phyloP scores from a whole-genome alignment of 2,888 invertebrate species.

The Oeneis ivallda region DNA sequence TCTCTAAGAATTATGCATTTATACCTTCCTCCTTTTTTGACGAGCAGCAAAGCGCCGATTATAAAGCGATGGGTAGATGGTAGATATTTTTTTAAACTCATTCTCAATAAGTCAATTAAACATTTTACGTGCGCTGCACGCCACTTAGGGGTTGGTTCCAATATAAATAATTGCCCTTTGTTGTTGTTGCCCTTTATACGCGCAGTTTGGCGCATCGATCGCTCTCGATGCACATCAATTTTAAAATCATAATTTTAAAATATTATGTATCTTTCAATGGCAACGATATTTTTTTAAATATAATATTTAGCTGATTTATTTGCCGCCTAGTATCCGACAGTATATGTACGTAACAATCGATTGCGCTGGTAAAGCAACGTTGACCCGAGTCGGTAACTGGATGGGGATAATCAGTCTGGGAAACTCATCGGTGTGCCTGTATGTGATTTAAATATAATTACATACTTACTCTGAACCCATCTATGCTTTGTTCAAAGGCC shows the following conservation, averaged over 20 bases:
- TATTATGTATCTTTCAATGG: too few relatives aligned
- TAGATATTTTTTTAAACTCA: slow-evolving; percentile 72
- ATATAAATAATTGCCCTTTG: slow-evolving; percentile 76
- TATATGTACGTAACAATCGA: too few relatives aligned
- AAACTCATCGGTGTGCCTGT: too few relatives aligned
- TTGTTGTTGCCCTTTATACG: slow-evolving; percentile 58
- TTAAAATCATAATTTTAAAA: background rate
- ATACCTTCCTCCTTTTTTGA: slow-evolving; percentile 39
- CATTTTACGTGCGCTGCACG: slow-evolving; percentile 68
- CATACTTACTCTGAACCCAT: too few relatives aligned
- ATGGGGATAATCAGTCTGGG: too few relatives aligned
- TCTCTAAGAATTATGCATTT: slow-evolving; percentile 42
- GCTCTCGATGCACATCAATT: slow-evolving; percentile 27
- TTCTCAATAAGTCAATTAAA: slow-evolving; percentile 82
- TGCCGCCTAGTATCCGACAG: too few relatives aligned
- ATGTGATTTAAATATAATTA: too few relatives aligned
- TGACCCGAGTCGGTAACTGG: too few relatives aligned
- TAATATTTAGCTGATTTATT: too few relatives aligned
- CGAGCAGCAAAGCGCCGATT: slow-evolving; percentile 52
- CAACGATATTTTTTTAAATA: too few relatives aligned
- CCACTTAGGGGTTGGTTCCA: slow-evolving; percentile 71
- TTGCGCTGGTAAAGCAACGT: too few relatives aligned
- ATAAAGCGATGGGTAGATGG: slow-evolving; percentile 61
- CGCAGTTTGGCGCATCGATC: slow-evolving; percentile 32
- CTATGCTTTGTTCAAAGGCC: too few relatives aligned